These are phyloP conservation scores for Prosapia bicincta DNA, from an alignment of 2,888 invertebrate genomes.

Conservation along the genomic window DNA sequence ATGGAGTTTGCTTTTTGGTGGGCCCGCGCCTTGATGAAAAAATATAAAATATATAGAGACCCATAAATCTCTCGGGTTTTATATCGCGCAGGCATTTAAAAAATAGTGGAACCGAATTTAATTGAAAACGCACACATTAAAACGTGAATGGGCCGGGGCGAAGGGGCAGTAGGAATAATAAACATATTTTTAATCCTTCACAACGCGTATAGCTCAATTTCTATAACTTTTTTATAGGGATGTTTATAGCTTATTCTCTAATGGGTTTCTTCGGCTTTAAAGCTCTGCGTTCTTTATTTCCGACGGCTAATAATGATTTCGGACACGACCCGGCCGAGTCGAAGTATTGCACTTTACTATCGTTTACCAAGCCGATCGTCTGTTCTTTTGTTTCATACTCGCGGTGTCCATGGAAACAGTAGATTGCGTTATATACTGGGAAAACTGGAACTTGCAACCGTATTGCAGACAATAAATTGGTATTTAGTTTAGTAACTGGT, in stretches of 20 bases:
- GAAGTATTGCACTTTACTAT: too few relatives aligned
- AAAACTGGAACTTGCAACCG: too few relatives aligned
- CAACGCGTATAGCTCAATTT: slow-evolving; percentile 21
- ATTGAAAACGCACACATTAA: slow-evolving; percentile 5
- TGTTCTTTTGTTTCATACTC: too few relatives aligned
- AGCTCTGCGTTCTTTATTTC: slow-evolving; percentile 14
- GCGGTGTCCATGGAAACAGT: too few relatives aligned
- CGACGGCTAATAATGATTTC: slow-evolving; percentile 8
- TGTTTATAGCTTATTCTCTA: slow-evolving; percentile 27
- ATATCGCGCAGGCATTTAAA: slow-evolving; percentile 17
- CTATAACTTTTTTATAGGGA: slow-evolving; percentile 30
- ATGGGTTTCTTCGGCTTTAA: slow-evolving; percentile 22
- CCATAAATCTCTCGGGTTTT: slow-evolving; percentile 21
- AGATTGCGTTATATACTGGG: too few relatives aligned
- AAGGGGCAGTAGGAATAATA: slow-evolving; percentile 10
- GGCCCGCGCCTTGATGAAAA: slow-evolving; percentile 17
- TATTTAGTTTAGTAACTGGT: too few relatives aligned
- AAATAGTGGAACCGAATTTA: slow-evolving; percentile 10
- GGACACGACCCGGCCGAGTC: background rate
- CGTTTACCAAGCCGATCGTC: too few relatives aligned
- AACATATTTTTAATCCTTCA: slow-evolving; percentile 27
- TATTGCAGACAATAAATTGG: too few relatives aligned
- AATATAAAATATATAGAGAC: slow-evolving; percentile 25
- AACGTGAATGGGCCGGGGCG: background rate
- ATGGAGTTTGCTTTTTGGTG: slow-evolving; percentile 1